Evolutionary conservation across 2,797 vertebrate genomes (phyloP).

Genomic region (Tachyglossus aculeatus): DNA sequence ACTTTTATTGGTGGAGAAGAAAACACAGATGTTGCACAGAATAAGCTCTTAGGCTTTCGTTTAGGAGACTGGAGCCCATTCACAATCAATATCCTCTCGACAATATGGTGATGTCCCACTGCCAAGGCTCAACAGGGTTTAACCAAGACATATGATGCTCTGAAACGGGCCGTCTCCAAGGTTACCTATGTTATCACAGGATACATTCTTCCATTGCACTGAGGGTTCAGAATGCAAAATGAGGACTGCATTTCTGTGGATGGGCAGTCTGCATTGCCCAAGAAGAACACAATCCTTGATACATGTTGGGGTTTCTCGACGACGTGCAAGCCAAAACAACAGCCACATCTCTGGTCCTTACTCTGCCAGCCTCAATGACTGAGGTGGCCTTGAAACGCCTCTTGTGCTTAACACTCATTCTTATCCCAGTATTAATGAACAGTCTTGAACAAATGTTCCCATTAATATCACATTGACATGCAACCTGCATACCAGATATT

Average conservation of each 20-base stretch:
- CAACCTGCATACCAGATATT: conserved; percentile 78
- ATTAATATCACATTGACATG: conserved; percentile 62
- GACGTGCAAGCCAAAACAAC: conserved; percentile 63
- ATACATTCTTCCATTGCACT: conserved; percentile 23
- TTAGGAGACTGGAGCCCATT: conserved; percentile 62
- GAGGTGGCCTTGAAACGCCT: conserved; percentile 69
- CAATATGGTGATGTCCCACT: conserved; percentile 38
- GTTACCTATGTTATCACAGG: conserved; percentile 32
- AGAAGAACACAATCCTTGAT: conserved; percentile 45
- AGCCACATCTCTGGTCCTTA: conserved; percentile 62
- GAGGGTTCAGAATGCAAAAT: conserved; percentile 49
- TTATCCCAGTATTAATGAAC: conserved; percentile 59
- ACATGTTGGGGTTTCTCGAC: conserved; percentile 43
- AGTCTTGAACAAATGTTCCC: conserved; percentile 73
- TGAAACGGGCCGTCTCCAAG: conserved; percentile 56
- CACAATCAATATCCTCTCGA: conserved; percentile 56
- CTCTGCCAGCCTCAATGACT: conserved; percentile 73
- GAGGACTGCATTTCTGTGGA: conserved; percentile 52
- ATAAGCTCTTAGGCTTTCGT: conserved; percentile 51
- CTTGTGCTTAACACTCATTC: conserved; percentile 59
- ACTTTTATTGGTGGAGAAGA: conserved; percentile 72
- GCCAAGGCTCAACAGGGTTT: conserved; percentile 61
- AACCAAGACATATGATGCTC: conserved; percentile 58
- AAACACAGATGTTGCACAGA: conserved; percentile 70
- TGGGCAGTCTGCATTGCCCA: conserved; percentile 53